Conservation (phyloP, 2,888 invertebrate genomes). For the Drosophila vallismaia region DNA sequence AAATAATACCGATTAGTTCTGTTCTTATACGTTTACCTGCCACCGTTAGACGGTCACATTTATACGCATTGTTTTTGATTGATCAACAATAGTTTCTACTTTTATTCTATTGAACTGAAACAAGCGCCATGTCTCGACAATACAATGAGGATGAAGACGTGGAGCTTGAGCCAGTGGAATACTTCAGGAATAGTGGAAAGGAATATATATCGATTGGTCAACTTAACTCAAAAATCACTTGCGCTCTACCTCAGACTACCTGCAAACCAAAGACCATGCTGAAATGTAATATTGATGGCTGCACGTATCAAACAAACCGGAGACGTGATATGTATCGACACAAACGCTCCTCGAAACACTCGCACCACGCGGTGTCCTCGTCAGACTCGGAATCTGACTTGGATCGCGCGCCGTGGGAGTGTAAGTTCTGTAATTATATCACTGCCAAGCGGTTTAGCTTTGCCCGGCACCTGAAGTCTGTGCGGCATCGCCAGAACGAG, state of each 20-base stretch:
- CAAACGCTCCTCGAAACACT: constrained; percentile 27
- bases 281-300: constrained; percentile 22
- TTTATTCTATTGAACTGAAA: neutral
- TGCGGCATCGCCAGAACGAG: constrained; percentile 9
- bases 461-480: constrained; percentile 20
- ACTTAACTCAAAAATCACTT: neutral
- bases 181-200: neutral
- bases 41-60: neutral
- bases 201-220: neutral
- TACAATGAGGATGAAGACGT: neutral
- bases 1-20: neutral
- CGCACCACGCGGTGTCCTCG: constrained; percentile 1
- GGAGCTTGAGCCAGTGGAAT: constrained; percentile 5
- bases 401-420: constrained; percentile 16
- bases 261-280: neutral
- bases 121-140: constrained; percentile 1
- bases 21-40: neutral
- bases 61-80: neutral
- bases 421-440: constrained; percentile 22
- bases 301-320: constrained; percentile 27
- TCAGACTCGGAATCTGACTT: constrained; percentile 35
- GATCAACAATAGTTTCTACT: constrained; percentile 2
- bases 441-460: constrained; percentile 28
- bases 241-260: neutral
- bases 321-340: constrained; percentile 31